These are phyloP conservation scores for Catalaphyllia jardinei DNA, from an alignment of 64 coral and sea anemone species.

Conservation along the genomic window DNA sequence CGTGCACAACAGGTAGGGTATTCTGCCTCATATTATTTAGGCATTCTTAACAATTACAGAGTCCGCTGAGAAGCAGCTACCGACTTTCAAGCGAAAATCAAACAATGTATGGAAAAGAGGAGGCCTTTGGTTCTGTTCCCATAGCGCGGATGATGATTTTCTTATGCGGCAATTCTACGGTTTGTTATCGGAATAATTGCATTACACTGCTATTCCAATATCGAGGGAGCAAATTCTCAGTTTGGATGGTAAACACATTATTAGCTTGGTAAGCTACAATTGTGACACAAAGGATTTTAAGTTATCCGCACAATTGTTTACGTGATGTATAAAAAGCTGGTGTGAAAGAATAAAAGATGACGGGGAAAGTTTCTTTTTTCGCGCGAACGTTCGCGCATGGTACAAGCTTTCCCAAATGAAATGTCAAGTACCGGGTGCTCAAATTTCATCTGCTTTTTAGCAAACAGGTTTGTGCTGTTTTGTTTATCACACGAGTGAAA, in stretches of 20 bases:
- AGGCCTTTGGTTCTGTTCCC: no score
- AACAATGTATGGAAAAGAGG: background rate
- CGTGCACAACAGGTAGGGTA: background rate
- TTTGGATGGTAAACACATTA: no score
- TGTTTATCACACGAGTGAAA: background rate
- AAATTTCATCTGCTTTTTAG: background rate
- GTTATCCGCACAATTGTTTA: background rate
- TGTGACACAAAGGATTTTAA: no score
- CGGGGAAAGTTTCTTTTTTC: background rate
- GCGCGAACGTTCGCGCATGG: background rate
- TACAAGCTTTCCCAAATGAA: background rate
- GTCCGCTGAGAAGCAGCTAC: background rate
- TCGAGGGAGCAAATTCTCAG: no score
- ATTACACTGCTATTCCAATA: background rate
- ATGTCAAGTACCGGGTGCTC: background rate
- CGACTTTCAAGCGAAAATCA: background rate
- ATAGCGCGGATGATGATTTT: no score
- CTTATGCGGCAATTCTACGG: background rate
- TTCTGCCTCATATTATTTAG: background rate
- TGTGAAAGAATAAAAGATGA: background rate
- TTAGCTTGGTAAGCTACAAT: no score
- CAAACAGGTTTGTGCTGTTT: background rate
- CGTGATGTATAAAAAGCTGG: background rate
- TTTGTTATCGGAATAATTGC: constrained; percentile 4
- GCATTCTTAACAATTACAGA: background rate